phyloP scores from a whole-genome alignment of 2,888 invertebrate genomes.

The Patella pellucida region DNA sequence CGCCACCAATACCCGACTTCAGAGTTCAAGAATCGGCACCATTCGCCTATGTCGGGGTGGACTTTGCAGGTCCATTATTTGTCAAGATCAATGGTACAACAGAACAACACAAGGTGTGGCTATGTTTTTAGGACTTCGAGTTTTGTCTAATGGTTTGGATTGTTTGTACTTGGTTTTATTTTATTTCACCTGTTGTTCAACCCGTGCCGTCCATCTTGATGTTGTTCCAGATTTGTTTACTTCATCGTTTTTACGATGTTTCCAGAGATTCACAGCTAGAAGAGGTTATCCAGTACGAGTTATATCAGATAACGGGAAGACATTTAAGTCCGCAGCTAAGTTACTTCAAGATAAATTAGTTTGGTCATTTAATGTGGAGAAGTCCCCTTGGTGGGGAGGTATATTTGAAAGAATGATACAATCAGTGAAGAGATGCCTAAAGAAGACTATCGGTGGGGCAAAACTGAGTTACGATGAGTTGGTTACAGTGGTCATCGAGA shows the following conservation, averaged over 20 bases:
- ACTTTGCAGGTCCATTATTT: slow-evolving; percentile 16
- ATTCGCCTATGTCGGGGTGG: slow-evolving; percentile 12
- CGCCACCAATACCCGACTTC: slow-evolving; percentile 14
- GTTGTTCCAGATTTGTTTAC: background rate
- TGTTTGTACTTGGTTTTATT: no score
- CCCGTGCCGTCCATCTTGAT: background rate
- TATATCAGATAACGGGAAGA: background rate
- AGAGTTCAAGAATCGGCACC: slow-evolving; percentile 3
- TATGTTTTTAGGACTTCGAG: no score
- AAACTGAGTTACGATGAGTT: background rate
- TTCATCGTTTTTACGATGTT: background rate
- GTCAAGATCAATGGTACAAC: background rate
- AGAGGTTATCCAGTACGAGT: background rate
- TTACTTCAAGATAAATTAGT: background rate
- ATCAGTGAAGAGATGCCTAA: background rate
- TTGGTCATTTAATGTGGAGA: background rate
- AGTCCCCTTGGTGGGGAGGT: background rate
- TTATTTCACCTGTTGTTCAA: background rate
- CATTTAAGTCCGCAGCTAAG: background rate
- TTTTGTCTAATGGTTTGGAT: no score
- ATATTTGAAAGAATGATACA: background rate
- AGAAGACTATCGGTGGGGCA: background rate
- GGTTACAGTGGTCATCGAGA: background rate
- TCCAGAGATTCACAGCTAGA: background rate
- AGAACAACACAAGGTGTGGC: background rate